Evolutionary conservation across 2,888 invertebrate species (phyloP), one percentile per base, ranked within the genome.

Genomic region (Marasmarcha lunaedactyla): DNA sequence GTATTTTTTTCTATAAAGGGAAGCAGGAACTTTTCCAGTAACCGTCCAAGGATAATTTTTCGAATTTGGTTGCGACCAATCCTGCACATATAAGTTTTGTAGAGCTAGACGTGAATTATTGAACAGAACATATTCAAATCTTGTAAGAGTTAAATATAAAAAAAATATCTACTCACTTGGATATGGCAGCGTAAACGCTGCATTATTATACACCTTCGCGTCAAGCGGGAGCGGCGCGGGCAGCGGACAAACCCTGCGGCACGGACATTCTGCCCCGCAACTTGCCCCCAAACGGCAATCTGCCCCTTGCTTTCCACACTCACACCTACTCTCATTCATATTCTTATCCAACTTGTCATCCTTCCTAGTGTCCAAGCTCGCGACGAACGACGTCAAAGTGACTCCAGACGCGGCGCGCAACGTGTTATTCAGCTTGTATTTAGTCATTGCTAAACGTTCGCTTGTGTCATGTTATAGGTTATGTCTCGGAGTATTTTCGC

Each of bases 361-460:
- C 13, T 45, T 49, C n/a, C 49, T 46, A 44, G 48, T 54, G 41
- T 69, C 71, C 26, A 61, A 55, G 41, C 65, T 67, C 14, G 71
- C 55, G 62, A 79, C 63, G 58, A 71, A 83, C n/a, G 79, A 68
- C 1, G 81, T 83, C n/a, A 83, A 55, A 0, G 78, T 81, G 54
- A 83, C 83, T 47, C 77, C 77, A 6, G 74, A 66, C 20, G 76
- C 53, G 6, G 77, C 66, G 0, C 70, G 64, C 36, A 63, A 57
- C 9, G 69, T 64, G 50, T 84, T 81, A 56, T 81, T 85, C 52
- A 86, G 52, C 53, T 85, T 86, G 57, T 86, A 86, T 55, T 86
- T 86, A 38, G 85, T 85, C 86, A 86, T 86, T 46, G 54, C 71
- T 42, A 20, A 37, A 7, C 4, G 20, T 20, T 20, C 14, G 12